Evolutionary conservation across 2,797 vertebrate species (phyloP).

Genomic region (Diplodus puntazzo): DNA sequence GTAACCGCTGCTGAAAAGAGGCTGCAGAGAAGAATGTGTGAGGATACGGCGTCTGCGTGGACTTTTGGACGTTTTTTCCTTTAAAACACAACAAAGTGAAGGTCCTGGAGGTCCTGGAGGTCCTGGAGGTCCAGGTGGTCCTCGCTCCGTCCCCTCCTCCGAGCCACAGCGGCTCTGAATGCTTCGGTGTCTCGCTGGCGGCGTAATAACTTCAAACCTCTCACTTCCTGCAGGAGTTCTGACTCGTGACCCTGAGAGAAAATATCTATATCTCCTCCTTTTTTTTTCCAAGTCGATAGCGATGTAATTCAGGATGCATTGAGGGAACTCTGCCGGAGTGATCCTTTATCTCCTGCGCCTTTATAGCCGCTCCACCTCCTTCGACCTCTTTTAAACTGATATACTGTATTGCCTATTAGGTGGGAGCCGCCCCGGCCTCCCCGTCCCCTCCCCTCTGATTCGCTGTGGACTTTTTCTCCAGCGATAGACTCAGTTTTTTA

Average conservation of each 20-base stretch:
- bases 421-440: slow-evolving; percentile 26
- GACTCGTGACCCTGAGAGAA: slow-evolving; percentile 35
- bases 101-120: background rate
- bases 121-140: no score
- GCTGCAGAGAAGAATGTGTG: background rate
- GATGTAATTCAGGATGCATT: slow-evolving; percentile 45
- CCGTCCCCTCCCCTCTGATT: slow-evolving; percentile 23
- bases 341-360: slow-evolving; percentile 58
- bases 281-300: slow-evolving; percentile 46
- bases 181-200: background rate
- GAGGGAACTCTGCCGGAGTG: slow-evolving; percentile 42
- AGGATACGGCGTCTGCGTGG: background rate
- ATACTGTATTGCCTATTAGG: slow-evolving; percentile 63
- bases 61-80: background rate
- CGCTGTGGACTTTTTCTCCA: slow-evolving; percentile 51
- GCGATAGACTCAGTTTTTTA: slow-evolving; percentile 26
- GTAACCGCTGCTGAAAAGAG: background rate
- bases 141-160: background rate
- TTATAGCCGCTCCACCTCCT: slow-evolving; percentile 38
- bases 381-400: slow-evolving; percentile 65
- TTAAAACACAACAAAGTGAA: background rate
- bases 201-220: slow-evolving; percentile 16
- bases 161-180: background rate
- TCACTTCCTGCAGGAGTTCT: slow-evolving; percentile 23
- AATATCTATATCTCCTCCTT: slow-evolving; percentile 42